A percentile compares a stretch with the other conserved stretches of the same genome.
Conservation (phyloP, 2,113 vertebrate genomes). For the Myrmecobius fasciatus region DNA sequence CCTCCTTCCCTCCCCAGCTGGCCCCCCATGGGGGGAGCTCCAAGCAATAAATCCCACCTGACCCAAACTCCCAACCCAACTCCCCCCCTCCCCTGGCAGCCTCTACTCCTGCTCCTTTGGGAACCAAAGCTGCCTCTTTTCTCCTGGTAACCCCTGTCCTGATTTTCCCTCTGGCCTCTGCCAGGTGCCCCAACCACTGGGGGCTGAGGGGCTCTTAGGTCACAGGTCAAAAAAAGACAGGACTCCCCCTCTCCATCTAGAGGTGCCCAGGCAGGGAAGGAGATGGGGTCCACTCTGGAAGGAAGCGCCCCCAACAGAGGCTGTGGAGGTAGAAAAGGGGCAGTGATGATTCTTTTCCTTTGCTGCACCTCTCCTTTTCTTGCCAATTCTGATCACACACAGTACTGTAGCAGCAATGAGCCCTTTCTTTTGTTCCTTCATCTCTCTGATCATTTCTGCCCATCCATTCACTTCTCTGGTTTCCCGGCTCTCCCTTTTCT, state of each 20-base stretch:
- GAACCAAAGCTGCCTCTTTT: background rate
- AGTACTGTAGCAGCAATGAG: constrained; percentile 90
- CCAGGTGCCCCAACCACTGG: constrained; percentile 6
- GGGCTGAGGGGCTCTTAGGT: background rate
- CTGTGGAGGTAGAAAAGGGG: background rate
- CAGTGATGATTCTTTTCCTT: background rate
- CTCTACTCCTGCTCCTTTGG: background rate
- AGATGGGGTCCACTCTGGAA: constrained; percentile 10
- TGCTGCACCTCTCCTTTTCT: constrained; percentile 54
- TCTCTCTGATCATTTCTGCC: background rate
- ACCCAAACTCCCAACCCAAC: background rate
- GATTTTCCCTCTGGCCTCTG: background rate
- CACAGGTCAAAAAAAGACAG: background rate
- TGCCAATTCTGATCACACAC: constrained; percentile 88
- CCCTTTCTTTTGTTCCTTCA: background rate
- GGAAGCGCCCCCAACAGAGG: background rate
- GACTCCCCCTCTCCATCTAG: background rate
- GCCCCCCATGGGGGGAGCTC: constrained; percentile 27
- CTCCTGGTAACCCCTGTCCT: background rate
- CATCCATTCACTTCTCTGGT: constrained; percentile 70
- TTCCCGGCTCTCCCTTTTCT: background rate
- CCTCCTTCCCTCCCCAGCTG: background rate
- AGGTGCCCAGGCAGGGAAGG: background rate
- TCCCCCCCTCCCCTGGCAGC: background rate
- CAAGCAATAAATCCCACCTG: background rate